phyloP scores from a whole-genome alignment of 2,888 invertebrate genomes.

The Philonicus albiceps region DNA sequence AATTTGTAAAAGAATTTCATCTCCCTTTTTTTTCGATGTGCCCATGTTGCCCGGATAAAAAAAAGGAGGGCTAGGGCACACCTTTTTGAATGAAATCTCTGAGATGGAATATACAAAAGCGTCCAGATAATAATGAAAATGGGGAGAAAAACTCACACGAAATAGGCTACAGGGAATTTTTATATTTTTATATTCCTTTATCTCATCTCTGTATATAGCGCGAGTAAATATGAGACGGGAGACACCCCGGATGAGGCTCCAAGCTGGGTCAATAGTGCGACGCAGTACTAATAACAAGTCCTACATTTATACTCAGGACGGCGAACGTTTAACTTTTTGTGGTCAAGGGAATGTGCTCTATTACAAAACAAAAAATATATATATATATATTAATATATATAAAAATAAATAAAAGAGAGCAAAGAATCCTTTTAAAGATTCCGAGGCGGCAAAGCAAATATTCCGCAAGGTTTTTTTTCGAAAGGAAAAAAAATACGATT shows the following conservation, averaged over 20 bases:
- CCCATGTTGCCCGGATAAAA: neutral
- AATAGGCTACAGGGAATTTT: neutral
- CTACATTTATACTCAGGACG: neutral
- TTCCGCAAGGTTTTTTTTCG: neutral
- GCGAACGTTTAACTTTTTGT: neutral
- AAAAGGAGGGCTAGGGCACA: neutral
- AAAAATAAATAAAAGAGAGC: neutral
- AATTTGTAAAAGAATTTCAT: neutral
- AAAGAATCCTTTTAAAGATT: neutral
- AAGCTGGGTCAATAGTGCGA: neutral
- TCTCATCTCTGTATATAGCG: neutral
- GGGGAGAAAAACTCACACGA: neutral
- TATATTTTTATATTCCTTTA: neutral
- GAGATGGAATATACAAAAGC: neutral
- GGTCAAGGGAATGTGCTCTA: neutral
- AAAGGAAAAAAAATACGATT: neutral
- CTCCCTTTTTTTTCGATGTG: neutral
- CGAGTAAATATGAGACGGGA: neutral
- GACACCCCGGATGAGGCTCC: neutral
- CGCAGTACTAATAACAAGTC: neutral
- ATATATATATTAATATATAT: too few relatives aligned
- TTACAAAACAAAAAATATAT: neutral
- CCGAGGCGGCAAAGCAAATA: neutral
- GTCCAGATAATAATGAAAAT: constrained; percentile 3
- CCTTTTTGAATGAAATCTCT: neutral